Percentiles rank a stretch among this genome's conserved stretches.
These are phyloP conservation scores for Abramis brama DNA, from an alignment of 2,113 vertebrate genomes.

Conservation along the genomic window DNA sequence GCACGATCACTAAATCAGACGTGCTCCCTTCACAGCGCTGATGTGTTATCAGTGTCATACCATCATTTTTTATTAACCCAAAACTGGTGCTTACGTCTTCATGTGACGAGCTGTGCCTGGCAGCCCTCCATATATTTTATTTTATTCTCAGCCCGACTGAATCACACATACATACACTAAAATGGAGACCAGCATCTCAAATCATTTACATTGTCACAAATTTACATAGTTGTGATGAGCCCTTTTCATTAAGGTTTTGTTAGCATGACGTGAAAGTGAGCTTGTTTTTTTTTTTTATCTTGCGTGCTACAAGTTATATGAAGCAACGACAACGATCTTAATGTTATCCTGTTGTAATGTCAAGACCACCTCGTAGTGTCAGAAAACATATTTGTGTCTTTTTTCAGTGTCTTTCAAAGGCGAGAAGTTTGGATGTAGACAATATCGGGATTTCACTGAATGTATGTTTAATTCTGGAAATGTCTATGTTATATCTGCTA, in stretches of 20 bases:
- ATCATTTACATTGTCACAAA: not conserved
- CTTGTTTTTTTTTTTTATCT: not conserved
- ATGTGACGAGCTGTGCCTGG: slow-evolving; percentile 3
- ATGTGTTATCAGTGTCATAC: not conserved
- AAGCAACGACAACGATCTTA: not conserved
- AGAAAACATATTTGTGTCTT: not conserved
- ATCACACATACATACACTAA: not conserved
- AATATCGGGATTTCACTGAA: slow-evolving; percentile 32
- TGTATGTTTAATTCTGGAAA: slow-evolving; percentile 42
- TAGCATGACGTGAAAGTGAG: not conserved
- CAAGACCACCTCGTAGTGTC: not conserved
- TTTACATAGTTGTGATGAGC: not conserved
- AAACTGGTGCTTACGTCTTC: slow-evolving; percentile 17
- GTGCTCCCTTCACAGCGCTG: not conserved
- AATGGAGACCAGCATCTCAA: not conserved
- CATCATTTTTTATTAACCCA: slow-evolving; percentile 17
- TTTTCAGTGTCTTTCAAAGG: not conserved
- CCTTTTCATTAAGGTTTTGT: not conserved
- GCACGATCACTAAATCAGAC: not conserved
- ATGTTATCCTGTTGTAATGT: not conserved
- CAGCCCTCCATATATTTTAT: not conserved
- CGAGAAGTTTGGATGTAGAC: not conserved
- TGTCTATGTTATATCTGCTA: not conserved
- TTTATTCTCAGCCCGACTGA: not conserved
- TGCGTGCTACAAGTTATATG: no score